Evolutionary conservation across 1,140 invertebrate species (phyloP).

Genomic region (Leguminivora glycinivorella): DNA sequence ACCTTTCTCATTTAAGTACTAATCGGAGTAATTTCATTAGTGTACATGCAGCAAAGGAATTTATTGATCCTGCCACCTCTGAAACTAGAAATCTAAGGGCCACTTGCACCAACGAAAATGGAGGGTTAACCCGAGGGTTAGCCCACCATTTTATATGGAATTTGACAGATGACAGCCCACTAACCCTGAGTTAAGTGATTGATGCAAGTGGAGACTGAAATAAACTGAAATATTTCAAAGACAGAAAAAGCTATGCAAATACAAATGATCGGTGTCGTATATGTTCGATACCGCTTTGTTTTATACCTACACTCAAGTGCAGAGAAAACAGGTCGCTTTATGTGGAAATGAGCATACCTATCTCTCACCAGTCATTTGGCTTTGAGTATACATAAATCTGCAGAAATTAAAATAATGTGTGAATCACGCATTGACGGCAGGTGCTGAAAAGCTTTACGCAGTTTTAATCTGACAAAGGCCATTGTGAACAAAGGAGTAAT

Average conservation of each 20-base stretch:
- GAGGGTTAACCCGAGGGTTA: too few relatives aligned
- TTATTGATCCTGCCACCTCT: too few relatives aligned
- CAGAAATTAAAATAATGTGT: not conserved
- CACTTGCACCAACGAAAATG: too few relatives aligned
- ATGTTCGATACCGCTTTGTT: not conserved
- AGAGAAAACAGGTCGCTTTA: not conserved
- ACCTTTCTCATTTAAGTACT: too few relatives aligned
- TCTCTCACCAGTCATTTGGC: too few relatives aligned
- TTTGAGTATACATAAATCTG: not conserved
- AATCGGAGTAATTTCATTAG: too few relatives aligned
- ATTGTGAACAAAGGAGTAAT: not conserved
- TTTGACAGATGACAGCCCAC: too few relatives aligned
- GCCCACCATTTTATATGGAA: too few relatives aligned
- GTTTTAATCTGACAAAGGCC: not conserved
- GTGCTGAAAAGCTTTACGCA: slow-evolving; percentile 12
- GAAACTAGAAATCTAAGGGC: too few relatives aligned
- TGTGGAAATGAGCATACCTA: too few relatives aligned
- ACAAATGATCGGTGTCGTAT: not conserved
- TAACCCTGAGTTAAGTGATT: too few relatives aligned
- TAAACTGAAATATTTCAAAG: not conserved
- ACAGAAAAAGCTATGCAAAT: not conserved
- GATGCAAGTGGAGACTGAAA: not conserved
- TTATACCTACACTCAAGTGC: not conserved
- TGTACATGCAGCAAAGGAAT: too few relatives aligned
- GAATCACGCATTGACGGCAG: slow-evolving; percentile 12